Percentiles rank a stretch among this genome's conserved stretches.
phyloP scores from a whole-genome alignment of 2,888 invertebrate genomes.

The Meganola albula region DNA sequence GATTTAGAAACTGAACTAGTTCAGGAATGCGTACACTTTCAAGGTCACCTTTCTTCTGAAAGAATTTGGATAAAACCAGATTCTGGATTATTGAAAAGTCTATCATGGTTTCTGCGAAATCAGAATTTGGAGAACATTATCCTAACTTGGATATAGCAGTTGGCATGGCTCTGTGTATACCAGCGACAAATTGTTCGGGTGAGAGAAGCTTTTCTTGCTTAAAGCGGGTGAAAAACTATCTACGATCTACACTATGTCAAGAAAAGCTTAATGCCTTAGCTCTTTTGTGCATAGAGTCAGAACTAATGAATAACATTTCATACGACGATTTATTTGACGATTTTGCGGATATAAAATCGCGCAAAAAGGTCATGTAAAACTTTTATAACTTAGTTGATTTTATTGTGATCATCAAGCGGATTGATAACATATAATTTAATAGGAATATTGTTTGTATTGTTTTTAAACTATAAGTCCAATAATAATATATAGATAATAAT shows the following conservation, averaged over 20 bases:
- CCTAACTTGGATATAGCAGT: constrained; percentile 18
- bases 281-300: neutral
- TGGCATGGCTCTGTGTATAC: constrained; percentile 17
- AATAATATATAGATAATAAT: too few relatives aligned
- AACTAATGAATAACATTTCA: neutral
- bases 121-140: constrained; percentile 18
- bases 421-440: too few relatives aligned
- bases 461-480: too few relatives aligned
- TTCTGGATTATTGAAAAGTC: neutral
- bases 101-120: neutral
- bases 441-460: too few relatives aligned
- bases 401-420: too few relatives aligned
- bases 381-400: neutral
- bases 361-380: neutral
- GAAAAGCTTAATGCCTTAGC: constrained; percentile 6
- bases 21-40: constrained; percentile 11
- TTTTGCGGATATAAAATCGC: constrained; percentile 3
- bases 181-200: constrained; percentile 16
- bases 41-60: constrained; percentile 3
- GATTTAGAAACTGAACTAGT: constrained; percentile 11
- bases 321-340: neutral
- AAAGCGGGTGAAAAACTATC: constrained; percentile 15
- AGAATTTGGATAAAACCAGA: constrained; percentile 5
- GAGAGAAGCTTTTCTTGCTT: constrained; percentile 18
- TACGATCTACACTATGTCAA: constrained; percentile 9